Base-by-base conservation (phyloP, 2,888 invertebrate species). In the Pseudoips prasinana region DNA sequence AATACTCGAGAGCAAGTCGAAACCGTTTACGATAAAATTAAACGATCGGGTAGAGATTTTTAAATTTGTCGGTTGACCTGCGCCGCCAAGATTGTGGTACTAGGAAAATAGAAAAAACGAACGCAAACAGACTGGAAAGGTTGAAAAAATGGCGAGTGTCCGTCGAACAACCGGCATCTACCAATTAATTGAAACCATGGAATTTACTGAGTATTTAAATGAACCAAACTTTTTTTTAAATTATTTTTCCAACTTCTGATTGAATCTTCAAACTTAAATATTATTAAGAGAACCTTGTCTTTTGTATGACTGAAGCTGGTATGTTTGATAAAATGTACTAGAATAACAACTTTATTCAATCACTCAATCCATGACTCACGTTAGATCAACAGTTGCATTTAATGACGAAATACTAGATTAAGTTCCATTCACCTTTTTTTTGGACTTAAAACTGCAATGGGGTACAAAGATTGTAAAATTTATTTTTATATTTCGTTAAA, bases 41-140 rank as follows among this genome's bases (percentile, higher is more conserved):
- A 65, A 52, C 68, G 70, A 69, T 73, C 58, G 66, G 55, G 54
- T 64, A 82, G 76, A 78, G 81, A 74, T 81, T 81, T 81, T 79
- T 76, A 81, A n/a, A 84, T 84, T 83, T 82, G 73, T 71, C 81
- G 82, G 71, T 80, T 64, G 80, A 79, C 71, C 73, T 70, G 72
- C 66, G 61, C 58, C 49, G 55, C 59, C 35, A 65, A 68, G 65
- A 73, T 70, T 64, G 64, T 66, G 58, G 64, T 63, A 67, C 62
- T 64, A 60, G 62, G 58, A 68, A 73, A 78, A 78, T 71, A 73
- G 75, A 76, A 74, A 75, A 75, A 76, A 63, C 57, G 56, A 70
- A 71, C 60, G 69, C 63, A 74, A 79, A 73, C 65, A 73, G 71
- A 66, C 58, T 66, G 72, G 66, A 72, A 52, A 55, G 46, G 39